Conservation (phyloP, 2,888 invertebrate genomes). For the Hemaris fuciformis region DNA sequence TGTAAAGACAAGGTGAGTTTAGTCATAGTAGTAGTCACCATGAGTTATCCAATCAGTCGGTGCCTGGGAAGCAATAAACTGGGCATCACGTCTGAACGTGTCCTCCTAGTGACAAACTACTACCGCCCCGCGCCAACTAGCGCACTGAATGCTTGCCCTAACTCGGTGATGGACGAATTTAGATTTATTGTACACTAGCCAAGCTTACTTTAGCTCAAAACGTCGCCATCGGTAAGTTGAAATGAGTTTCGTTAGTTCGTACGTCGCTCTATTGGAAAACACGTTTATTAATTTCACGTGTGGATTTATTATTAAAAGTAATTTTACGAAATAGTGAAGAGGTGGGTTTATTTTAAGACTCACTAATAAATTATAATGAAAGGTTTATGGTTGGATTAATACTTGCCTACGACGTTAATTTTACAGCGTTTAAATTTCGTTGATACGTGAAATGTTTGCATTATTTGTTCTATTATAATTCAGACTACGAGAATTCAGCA, state of each 20-base stretch:
- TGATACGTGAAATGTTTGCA: too few relatives aligned
- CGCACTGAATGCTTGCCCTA: constrained; percentile 42
- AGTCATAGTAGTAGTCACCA: constrained; percentile 18
- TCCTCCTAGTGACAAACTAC: constrained; percentile 51
- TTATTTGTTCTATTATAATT: too few relatives aligned
- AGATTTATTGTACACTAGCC: constrained; percentile 53
- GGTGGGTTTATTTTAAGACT: neutral
- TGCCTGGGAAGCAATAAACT: constrained; percentile 61
- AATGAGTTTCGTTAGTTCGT: constrained; percentile 42
- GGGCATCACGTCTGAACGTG: constrained; percentile 62
- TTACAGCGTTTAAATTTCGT: too few relatives aligned
- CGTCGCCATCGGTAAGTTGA: constrained; percentile 21
- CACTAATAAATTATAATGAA: too few relatives aligned
- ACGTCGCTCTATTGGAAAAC: constrained; percentile 19
- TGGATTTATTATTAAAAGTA: neutral
- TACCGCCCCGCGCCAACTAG: constrained; percentile 33
- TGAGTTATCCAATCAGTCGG: constrained; percentile 59
- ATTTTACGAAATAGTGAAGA: neutral
- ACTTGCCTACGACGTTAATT: too few relatives aligned
- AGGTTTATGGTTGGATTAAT: too few relatives aligned
- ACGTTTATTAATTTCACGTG: neutral
- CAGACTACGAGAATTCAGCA: too few relatives aligned
- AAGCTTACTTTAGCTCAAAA: constrained; percentile 43
- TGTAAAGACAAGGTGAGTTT: constrained; percentile 31
- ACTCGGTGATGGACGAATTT: constrained; percentile 57